Evolutionary conservation across 1,140 invertebrate genomes (phyloP).

Genomic region (Parasteatoda tepidariorum): DNA sequence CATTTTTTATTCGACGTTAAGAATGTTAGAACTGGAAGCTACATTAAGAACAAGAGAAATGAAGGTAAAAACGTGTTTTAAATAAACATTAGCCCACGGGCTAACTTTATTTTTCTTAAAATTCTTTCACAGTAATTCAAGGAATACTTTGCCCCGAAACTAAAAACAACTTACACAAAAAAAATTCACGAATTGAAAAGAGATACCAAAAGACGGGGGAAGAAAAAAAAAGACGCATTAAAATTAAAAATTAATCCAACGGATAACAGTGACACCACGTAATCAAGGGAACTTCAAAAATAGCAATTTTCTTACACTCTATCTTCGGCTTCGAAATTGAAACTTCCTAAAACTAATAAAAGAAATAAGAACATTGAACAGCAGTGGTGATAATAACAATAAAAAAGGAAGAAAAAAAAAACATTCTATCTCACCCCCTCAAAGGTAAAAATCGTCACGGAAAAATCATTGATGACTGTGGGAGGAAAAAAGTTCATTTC

Average conservation of each 20-base stretch:
- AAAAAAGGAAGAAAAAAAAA: slow-evolving; percentile 15
- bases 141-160: no score
- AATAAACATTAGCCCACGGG: no score
- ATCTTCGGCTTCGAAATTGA: not conserved
- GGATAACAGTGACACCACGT: slow-evolving; percentile 5
- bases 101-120: no score
- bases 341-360: slow-evolving; percentile 1
- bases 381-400: slow-evolving; percentile 27
- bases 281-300: slow-evolving; percentile 25
- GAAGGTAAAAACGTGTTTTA: no score
- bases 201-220: not conserved
- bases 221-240: not conserved
- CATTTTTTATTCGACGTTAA: no score
- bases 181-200: no score
- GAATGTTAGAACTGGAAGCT: no score
- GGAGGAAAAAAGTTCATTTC: slow-evolving; percentile 11
- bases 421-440: not conserved
- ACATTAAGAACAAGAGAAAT: no score
- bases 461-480: slow-evolving; percentile 25
- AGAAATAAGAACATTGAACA: not conserved
- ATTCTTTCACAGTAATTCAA: no score
- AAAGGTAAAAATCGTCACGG: slow-evolving; percentile 24
- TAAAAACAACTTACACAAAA: no score
- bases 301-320: not conserved
- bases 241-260: slow-evolving; percentile 24